Percentiles rank a stretch among this genome's conserved stretches.
phyloP scores from a whole-genome alignment of 2,888 invertebrate genomes.

The Meandrusa payeni region DNA sequence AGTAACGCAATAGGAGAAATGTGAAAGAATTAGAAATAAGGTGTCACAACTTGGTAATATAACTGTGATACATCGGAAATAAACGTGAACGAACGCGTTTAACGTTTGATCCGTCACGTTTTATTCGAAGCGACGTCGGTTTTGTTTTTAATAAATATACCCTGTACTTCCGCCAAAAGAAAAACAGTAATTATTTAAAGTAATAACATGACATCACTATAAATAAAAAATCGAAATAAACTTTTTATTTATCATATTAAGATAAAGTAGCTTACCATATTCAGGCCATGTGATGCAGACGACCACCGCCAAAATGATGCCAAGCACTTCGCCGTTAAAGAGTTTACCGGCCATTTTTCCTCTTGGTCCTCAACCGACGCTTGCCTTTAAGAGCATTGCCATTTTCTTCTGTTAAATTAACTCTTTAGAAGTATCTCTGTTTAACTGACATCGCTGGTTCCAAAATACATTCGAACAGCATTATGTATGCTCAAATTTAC shows the following conservation, averaged over 20 bases:
- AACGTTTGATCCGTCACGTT: too few species aligned
- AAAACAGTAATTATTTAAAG: too few species aligned
- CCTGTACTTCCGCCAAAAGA: too few species aligned
- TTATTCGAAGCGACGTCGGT: too few species aligned
- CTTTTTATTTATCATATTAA: too few species aligned
- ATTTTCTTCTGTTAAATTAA: conserved; percentile 54
- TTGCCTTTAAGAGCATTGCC: conserved; percentile 70
- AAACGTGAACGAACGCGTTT: too few species aligned
- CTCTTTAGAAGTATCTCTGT: conserved; percentile 52
- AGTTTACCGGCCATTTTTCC: conserved; percentile 66
- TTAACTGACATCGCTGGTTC: conserved; percentile 51
- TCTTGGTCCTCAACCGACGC: conserved; percentile 57
- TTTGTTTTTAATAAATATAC: too few species aligned
- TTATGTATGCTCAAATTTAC: conserved; percentile 30
- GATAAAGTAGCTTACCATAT: conserved; percentile 69
- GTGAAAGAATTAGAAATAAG: too few species aligned
- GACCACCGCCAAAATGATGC: conserved; percentile 69
- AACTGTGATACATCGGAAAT: too few species aligned
- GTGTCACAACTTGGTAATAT: too few species aligned
- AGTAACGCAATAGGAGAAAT: conserved; percentile 10
- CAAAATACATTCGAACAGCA: conserved; percentile 47
- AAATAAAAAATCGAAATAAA: too few species aligned
- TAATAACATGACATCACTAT: too few species aligned
- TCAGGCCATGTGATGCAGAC: conserved; percentile 72
- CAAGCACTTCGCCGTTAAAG: conserved; percentile 66